These are phyloP conservation scores for Drosophila melanogaster DNA, from an alignment of 1,140 invertebrate species.

Conservation along the genomic window DNA sequence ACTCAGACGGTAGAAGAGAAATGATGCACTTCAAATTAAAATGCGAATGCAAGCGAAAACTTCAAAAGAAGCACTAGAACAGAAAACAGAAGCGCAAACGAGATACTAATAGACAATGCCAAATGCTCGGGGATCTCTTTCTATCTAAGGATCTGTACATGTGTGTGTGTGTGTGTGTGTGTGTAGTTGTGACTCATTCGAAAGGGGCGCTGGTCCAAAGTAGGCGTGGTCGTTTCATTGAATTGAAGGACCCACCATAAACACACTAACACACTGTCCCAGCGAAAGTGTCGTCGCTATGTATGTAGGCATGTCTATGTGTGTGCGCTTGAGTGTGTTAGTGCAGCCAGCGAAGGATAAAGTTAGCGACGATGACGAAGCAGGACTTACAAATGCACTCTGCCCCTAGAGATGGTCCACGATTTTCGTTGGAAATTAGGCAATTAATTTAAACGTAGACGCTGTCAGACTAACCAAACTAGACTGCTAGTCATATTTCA, in stretches of 20 bases:
- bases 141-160: constrained; percentile 2
- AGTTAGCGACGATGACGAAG: constrained; percentile 68
- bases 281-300: constrained; percentile 68
- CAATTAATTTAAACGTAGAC: background rate
- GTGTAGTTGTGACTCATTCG: constrained; percentile 12
- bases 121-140: constrained; percentile 38
- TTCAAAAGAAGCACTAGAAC: constrained; percentile 83
- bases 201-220: constrained; percentile 33
- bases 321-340: constrained; percentile 3
- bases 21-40: constrained; percentile 83
- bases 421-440: background rate
- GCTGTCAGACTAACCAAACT: background rate
- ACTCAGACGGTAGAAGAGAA: constrained; percentile 60
- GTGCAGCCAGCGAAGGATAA: constrained; percentile 71
- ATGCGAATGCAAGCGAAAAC: constrained; percentile 82
- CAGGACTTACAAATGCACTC: constrained; percentile 76
- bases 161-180: background rate
- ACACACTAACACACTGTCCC: constrained; percentile 79
- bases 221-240: constrained; percentile 46
- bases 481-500: background rate
- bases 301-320: background rate
- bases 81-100: constrained; percentile 82
- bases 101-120: constrained; percentile 82
- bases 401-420: constrained; percentile 50
- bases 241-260: constrained; percentile 68